phyloP scores from a whole-genome alignment of 2,797 vertebrate genomes.

The Epinephelus awoara region DNA sequence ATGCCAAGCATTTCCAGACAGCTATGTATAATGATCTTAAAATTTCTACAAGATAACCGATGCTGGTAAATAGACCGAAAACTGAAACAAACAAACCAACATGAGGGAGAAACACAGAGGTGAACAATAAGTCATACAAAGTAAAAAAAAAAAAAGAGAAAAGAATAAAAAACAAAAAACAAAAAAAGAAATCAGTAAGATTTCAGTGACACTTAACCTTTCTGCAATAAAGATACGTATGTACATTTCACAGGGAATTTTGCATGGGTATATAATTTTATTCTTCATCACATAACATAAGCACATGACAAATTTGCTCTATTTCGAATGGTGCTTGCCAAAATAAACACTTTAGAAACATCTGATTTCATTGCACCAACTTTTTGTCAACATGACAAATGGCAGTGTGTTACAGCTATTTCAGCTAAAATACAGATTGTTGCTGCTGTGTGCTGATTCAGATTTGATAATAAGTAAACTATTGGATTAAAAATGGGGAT shows the following conservation, averaged over 20 bases:
- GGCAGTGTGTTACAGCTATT: constrained; percentile 74
- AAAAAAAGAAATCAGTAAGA: constrained; percentile 68
- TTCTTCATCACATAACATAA: constrained; percentile 85
- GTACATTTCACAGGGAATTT: constrained; percentile 93
- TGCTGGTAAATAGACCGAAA: constrained; percentile 75
- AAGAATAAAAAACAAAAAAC: constrained; percentile 39
- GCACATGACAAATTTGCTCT: constrained; percentile 86
- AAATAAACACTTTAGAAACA: constrained; percentile 86
- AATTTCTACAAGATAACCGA: constrained; percentile 64
- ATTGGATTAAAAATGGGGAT: constrained; percentile 81
- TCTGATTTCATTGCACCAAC: constrained; percentile 78
- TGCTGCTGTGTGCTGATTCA: constrained; percentile 78
- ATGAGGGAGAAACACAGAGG: constrained; percentile 29
- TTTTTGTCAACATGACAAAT: constrained; percentile 72
- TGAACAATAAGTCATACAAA: constrained; percentile 73
- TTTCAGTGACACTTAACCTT: constrained; percentile 88
- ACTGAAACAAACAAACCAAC: constrained; percentile 68
- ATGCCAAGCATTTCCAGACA: constrained; percentile 73
- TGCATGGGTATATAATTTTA: constrained; percentile 91
- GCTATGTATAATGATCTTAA: constrained; percentile 62
- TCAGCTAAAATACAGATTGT: constrained; percentile 74
- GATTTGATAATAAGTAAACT: constrained; percentile 81
- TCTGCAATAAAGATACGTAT: constrained; percentile 93
- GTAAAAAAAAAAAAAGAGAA: constrained; percentile 14
- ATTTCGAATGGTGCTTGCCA: constrained; percentile 89